These are phyloP conservation scores for Gymnoscopelus microlampas DNA, from an alignment of 2,797 vertebrate species.

Conservation along the genomic window DNA sequence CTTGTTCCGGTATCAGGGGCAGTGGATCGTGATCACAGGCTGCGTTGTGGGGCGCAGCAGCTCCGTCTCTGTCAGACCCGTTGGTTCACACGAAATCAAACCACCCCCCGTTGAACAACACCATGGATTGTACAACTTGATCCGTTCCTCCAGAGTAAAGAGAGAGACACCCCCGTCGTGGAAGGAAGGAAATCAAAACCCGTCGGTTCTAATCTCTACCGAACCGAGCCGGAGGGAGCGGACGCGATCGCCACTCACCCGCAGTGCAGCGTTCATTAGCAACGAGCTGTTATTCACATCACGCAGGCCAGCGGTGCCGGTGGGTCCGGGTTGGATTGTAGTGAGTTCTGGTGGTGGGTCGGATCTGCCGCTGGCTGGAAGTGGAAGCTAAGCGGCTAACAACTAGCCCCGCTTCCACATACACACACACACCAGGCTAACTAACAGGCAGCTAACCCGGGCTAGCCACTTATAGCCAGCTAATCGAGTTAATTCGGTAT, in stretches of 20 bases:
- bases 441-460: constrained; percentile 45
- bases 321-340: constrained; percentile 67
- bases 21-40: constrained; percentile 76
- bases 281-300: constrained; percentile 71
- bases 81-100: constrained; percentile 35
- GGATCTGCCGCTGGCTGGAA: constrained; percentile 34
- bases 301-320: constrained; percentile 69
- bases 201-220: constrained; percentile 28
- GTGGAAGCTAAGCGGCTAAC: constrained; percentile 63
- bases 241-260: constrained; percentile 28
- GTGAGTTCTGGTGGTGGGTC: constrained; percentile 48
- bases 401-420: constrained; percentile 17
- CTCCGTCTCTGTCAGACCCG: constrained; percentile 57
- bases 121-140: constrained; percentile 78
- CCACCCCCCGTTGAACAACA: constrained; percentile 36
- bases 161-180: constrained; percentile 30
- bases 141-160: constrained; percentile 13
- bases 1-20: constrained; percentile 85
- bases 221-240: constrained; percentile 39
- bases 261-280: constrained; percentile 68
- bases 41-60: constrained; percentile 65
- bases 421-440: constrained; percentile 34
- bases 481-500: constrained; percentile 30
- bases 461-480: constrained; percentile 17
- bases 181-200: constrained; percentile 24